Percentiles rank a stretch among this genome's conserved stretches.
Evolutionary conservation across 2,113 vertebrate species (phyloP).

Genomic region (Pipra filicauda): DNA sequence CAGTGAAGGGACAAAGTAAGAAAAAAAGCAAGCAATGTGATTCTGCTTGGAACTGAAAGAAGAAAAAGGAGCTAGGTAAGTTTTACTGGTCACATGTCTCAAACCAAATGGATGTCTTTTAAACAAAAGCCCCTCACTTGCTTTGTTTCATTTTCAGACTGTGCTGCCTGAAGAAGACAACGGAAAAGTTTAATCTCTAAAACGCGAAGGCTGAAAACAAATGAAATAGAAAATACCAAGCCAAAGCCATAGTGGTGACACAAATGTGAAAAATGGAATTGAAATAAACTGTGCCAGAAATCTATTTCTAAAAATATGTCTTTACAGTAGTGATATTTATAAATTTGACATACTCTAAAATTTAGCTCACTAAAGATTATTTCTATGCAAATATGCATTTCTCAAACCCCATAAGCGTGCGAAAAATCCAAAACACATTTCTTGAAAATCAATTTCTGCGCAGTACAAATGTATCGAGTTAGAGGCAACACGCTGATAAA

Average conservation of each 20-base stretch:
- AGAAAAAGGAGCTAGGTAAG: background rate
- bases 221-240: constrained; percentile 49
- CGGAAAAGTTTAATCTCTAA: constrained; percentile 46
- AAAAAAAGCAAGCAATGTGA: background rate
- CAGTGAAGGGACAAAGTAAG: background rate
- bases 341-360: constrained; percentile 74
- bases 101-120: background rate
- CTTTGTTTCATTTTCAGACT: constrained; percentile 45
- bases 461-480: constrained; percentile 69
- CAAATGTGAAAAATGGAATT: constrained; percentile 59
- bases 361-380: constrained; percentile 83
- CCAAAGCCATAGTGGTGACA: constrained; percentile 36
- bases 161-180: background rate
- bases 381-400: constrained; percentile 83
- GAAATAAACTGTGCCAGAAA: constrained; percentile 60
- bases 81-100: background rate
- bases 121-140: background rate
- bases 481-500: constrained; percentile 75
- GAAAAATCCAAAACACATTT: constrained; percentile 83
- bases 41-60: background rate
- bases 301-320: constrained; percentile 62
- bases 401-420: constrained; percentile 67
- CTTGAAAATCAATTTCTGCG: constrained; percentile 85
- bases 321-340: constrained; percentile 60
- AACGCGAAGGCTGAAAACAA: constrained; percentile 54